These are phyloP conservation scores for Agapornis roseicollis DNA, from an alignment of 2,113 vertebrate genomes.

Conservation along the genomic window DNA sequence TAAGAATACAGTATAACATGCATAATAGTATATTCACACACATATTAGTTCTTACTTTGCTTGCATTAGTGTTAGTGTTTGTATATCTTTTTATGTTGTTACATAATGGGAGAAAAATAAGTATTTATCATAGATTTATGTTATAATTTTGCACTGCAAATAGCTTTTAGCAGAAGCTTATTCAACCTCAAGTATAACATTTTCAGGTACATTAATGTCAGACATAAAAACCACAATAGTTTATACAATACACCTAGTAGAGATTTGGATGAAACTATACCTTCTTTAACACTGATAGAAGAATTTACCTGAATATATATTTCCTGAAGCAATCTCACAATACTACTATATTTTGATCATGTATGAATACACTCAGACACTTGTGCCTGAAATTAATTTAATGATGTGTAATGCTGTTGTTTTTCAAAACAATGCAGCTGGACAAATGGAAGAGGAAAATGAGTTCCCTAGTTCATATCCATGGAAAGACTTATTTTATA, in stretches of 20 bases:
- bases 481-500: neutral
- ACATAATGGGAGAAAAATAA: neutral
- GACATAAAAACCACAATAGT: constrained; percentile 8
- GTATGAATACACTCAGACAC: neutral
- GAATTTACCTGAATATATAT: neutral
- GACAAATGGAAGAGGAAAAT: neutral
- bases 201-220: constrained; percentile 39
- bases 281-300: neutral
- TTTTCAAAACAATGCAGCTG: neutral
- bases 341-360: neutral
- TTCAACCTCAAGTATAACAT: neutral
- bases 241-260: neutral
- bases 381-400: neutral
- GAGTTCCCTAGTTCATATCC: neutral
- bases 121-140: neutral
- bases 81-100: neutral
- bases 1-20: neutral
- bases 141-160: neutral
- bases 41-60: neutral
- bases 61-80: neutral
- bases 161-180: neutral
- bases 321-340: neutral
- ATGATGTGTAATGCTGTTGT: neutral
- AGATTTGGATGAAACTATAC: neutral
- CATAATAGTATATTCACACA: neutral